Conservation (phyloP, 2,888 invertebrate species). For the Brachyptera risi region DNA sequence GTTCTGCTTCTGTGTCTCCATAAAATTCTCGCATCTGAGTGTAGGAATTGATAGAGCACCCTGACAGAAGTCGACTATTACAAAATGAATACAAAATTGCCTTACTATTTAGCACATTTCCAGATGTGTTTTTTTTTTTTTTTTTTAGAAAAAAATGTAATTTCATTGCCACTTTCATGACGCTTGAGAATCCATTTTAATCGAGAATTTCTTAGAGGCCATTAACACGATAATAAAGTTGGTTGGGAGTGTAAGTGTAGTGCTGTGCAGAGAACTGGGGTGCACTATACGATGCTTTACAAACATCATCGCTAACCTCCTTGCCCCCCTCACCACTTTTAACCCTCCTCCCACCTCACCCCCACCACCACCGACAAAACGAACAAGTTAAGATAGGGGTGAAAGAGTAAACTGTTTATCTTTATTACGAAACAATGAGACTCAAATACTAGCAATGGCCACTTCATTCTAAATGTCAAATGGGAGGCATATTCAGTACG, state of each 20-base stretch:
- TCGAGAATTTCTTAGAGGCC: conserved; percentile 20
- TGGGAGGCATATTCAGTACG: too few relatives aligned
- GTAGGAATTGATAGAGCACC: not conserved
- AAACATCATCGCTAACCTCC: too few relatives aligned
- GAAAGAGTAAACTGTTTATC: not conserved
- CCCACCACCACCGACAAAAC: too few relatives aligned
- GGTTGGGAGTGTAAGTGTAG: not conserved
- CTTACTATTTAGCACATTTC: conserved; percentile 22
- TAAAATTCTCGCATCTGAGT: conserved; percentile 26
- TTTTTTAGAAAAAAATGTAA: conserved; percentile 11
- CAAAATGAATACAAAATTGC: conserved; percentile 17
- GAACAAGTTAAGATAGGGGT: not conserved
- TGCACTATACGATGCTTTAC: too few relatives aligned
- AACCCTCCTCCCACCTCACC: too few relatives aligned
- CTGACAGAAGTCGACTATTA: conserved; percentile 7
- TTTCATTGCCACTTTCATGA: conserved; percentile 27
- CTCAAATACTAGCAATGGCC: too few relatives aligned
- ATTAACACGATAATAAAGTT: conserved; percentile 30
- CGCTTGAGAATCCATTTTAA: conserved; percentile 25
- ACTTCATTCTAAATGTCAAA: too few relatives aligned
- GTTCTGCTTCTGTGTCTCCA: conserved; percentile 24
- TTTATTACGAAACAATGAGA: not conserved
- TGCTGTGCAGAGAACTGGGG: not conserved
- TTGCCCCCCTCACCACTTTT: too few relatives aligned
- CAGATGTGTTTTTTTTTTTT: conserved; percentile 21